Base-by-base conservation (phyloP, 2,797 vertebrate genomes). In the Emys orbicularis region DNA sequence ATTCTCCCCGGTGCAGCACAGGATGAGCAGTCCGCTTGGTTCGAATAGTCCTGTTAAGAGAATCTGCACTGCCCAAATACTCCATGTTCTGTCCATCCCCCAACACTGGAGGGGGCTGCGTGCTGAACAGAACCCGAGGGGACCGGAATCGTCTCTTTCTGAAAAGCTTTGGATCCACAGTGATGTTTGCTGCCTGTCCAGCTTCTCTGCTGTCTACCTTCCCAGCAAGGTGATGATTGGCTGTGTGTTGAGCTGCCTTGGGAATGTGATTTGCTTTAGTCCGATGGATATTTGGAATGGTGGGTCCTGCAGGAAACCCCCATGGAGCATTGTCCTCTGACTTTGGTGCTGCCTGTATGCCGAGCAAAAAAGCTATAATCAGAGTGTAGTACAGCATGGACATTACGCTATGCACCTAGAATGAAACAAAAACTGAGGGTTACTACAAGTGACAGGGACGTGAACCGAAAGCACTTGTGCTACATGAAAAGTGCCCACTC, bases 301-400 rank as follows among this genome's bases (percentile, higher is more conserved):
- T 68, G 90, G 85, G 97, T 92, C 97, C 97, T 94, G 97, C 97
- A 86, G 98, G 97, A 18, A 94, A 96, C 68, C 96, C 96, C 94
- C 89, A 94, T 83, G 97, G 95, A 90, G 97, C 98, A 98, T 99
- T 98, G 98, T 99, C 98, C 97, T 99, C 98, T 97, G 98, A 98
- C 96, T 98, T 97, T 84, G 98, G 98, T 98, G 98, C 98, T 97
- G 99, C 99, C 98, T 98, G 99, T 98, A 98, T 98, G 98, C 99
- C 99, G 98, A 99, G 98, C 98, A 99, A 90, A 98, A 99, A 99
- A 97, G 99, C 98, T 98, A 99, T 98, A 98, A 98, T 98, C 98
- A 99, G 99, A 99, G 98, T 98, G 98, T 99, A 99, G 98, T 98
- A 99, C 98, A 98, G 99, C 99, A 99, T 99, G 99, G 99, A 98